Evolutionary conservation across 2,888 invertebrate genomes (phyloP).

Genomic region (Octonoba sinensis): DNA sequence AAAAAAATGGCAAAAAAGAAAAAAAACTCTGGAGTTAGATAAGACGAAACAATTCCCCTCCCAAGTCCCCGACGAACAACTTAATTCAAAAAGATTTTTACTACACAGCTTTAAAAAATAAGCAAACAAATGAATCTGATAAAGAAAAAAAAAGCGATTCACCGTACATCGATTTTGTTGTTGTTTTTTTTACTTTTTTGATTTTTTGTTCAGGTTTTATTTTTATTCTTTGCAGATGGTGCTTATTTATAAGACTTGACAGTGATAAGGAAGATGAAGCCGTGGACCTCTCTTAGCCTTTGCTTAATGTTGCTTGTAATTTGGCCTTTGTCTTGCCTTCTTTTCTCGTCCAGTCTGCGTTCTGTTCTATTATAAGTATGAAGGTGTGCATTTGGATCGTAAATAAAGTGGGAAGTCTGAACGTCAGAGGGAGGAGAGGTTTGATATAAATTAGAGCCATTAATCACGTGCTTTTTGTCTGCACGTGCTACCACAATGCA

Average conservation of each 20-base stretch:
- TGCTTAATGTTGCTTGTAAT: slow-evolving; percentile 55
- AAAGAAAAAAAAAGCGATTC: slow-evolving; percentile 18
- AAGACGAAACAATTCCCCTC: slow-evolving; percentile 54
- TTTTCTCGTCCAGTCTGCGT: too few species aligned
- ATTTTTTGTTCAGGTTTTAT: too few species aligned
- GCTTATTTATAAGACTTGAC: slow-evolving; percentile 37
- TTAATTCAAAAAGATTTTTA: slow-evolving; percentile 56
- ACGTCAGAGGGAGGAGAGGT: too few species aligned
- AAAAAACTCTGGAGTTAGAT: slow-evolving; percentile 38
- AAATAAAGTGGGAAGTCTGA: too few species aligned
- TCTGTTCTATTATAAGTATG: too few species aligned
- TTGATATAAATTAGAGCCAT: slow-evolving; percentile 23
- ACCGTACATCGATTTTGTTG: slow-evolving; percentile 19
- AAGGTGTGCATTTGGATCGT: too few species aligned
- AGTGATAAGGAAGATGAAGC: slow-evolving; percentile 38
- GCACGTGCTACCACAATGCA: too few species aligned
- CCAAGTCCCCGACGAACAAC: slow-evolving; percentile 45
- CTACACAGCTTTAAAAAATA: slow-evolving; percentile 32
- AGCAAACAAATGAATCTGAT: slow-evolving; percentile 2
- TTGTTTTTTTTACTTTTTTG: slow-evolving; percentile 6
- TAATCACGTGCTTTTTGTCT: slow-evolving; percentile 16
- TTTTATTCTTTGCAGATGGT: background rate
- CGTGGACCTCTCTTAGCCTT: slow-evolving; percentile 16
- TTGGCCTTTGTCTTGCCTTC: slow-evolving; percentile 34
- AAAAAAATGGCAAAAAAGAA: slow-evolving; percentile 3